Percentiles rank a stretch among this genome's conserved stretches.
These are phyloP conservation scores for Rousettus leschenaultii DNA, from an alignment of 2,113 vertebrate species.

Conservation along the genomic window DNA sequence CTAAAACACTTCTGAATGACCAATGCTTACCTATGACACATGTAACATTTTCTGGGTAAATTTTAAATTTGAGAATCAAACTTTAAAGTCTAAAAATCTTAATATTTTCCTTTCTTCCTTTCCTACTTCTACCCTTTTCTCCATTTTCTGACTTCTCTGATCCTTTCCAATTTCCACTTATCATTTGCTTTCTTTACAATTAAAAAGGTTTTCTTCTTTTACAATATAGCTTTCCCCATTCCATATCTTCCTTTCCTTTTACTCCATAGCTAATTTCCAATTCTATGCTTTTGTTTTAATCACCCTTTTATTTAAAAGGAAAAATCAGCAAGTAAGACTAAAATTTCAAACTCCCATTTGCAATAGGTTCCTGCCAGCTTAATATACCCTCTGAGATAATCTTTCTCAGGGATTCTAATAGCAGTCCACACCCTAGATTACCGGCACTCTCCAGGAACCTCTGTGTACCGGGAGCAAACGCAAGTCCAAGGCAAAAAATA, in stretches of 20 bases:
- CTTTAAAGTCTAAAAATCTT: conserved; percentile 28
- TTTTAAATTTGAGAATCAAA: conserved; percentile 10
- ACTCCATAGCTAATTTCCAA: conserved; percentile 29
- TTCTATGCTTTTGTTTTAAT: conserved; percentile 34
- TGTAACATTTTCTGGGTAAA: neutral
- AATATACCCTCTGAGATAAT: neutral
- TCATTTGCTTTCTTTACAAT: conserved; percentile 11
- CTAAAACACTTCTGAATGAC: conserved; percentile 30
- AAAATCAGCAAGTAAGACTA: conserved; percentile 30
- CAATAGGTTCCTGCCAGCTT: neutral
- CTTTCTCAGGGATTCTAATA: conserved; percentile 5
- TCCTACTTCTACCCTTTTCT: neutral
- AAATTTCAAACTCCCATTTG: conserved; percentile 42
- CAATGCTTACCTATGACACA: conserved; percentile 29
- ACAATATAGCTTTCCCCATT: conserved; percentile 19
- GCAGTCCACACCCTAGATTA: conserved; percentile 16
- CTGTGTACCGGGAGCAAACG: neutral
- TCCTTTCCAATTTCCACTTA: neutral
- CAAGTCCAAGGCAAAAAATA: conserved; percentile 20
- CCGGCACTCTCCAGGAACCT: conserved; percentile 9
- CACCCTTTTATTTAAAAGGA: neutral
- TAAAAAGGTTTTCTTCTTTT: conserved; percentile 28
- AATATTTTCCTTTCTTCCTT: neutral
- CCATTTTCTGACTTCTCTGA: neutral
- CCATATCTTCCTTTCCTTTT: neutral